Conservation (phyloP, 1,140 invertebrate genomes). For the Atta colombica region DNA sequence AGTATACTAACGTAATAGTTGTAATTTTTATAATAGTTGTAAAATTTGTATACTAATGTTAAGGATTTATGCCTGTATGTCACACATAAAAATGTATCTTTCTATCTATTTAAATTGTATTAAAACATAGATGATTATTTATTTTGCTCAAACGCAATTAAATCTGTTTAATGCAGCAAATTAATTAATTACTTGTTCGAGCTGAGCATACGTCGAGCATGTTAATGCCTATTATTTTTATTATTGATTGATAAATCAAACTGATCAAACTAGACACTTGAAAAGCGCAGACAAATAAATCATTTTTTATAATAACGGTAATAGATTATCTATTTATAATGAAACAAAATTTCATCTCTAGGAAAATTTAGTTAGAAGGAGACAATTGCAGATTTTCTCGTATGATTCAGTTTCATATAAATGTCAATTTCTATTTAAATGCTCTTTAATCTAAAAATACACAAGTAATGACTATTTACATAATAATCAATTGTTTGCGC, state of each 20-base stretch:
- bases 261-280: background rate
- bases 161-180: background rate
- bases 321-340: background rate
- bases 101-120: background rate
- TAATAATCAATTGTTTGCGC: background rate
- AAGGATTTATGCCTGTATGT: too few relatives aligned
- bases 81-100: too few relatives aligned
- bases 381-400: background rate
- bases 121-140: background rate
- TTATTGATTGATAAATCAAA: too few relatives aligned
- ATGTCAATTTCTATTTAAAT: background rate
- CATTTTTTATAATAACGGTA: background rate
- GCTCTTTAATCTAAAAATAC: background rate
- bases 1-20: too few relatives aligned
- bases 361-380: background rate
- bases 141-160: background rate
- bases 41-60: too few relatives aligned
- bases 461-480: background rate
- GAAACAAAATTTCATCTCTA: background rate
- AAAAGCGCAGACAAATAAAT: background rate
- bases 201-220: background rate
- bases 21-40: too few relatives aligned
- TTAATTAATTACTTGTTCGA: background rate
- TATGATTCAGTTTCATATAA: background rate
- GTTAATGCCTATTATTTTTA: background rate